phyloP scores from a whole-genome alignment of 2,113 vertebrate species.

The Jaculus jaculus region DNA sequence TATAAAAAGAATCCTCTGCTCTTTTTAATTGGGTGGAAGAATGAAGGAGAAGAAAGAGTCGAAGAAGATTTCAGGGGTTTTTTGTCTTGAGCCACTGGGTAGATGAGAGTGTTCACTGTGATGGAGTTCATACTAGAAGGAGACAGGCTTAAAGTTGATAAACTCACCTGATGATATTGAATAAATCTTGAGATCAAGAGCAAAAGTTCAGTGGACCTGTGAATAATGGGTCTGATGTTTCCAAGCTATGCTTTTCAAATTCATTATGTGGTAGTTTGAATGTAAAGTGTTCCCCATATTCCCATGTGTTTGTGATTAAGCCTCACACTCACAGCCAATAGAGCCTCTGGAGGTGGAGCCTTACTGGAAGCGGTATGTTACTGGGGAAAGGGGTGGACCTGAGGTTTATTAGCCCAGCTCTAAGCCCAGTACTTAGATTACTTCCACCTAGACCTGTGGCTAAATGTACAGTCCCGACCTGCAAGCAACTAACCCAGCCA shows the following conservation, averaged over 20 bases:
- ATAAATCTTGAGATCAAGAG: not conserved
- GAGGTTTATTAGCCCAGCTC: too few relatives aligned
- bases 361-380: too few relatives aligned
- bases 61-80: not conserved
- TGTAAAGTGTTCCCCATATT: too few relatives aligned
- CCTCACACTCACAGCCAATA: too few relatives aligned
- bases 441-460: not conserved
- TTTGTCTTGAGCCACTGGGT: not conserved
- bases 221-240: not conserved
- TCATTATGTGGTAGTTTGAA: too few relatives aligned
- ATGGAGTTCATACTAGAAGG: not conserved
- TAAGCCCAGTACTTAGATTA: too few relatives aligned
- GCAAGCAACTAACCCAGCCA: not conserved
- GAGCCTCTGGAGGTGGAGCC: too few relatives aligned
- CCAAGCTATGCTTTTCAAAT: not conserved
- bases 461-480: not conserved
- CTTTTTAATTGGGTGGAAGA: not conserved
- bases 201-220: not conserved
- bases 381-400: too few relatives aligned
- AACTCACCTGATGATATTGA: not conserved
- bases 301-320: too few relatives aligned
- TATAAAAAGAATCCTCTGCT: not conserved
- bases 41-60: not conserved
- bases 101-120: not conserved
- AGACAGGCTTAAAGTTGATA: not conserved